phyloP scores from a whole-genome alignment of 2,113 vertebrate genomes.

The Lepisosteus oculatus region DNA sequence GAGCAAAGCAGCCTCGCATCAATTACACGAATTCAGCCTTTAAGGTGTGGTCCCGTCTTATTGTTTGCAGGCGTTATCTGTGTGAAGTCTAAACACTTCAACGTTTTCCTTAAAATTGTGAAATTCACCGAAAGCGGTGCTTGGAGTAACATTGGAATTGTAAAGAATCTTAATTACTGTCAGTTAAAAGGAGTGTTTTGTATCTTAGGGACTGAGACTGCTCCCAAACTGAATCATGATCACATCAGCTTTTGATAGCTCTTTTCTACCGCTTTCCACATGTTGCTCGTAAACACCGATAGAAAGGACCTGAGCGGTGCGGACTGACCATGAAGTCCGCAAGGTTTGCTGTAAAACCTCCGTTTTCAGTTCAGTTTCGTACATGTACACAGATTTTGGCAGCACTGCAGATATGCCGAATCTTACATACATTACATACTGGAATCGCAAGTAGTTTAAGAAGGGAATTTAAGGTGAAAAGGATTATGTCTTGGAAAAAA shows the following conservation, averaged over 20 bases:
- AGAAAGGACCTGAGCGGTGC: background rate
- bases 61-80: no score
- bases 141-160: no score
- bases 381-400: accelerated
- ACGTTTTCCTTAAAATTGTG: no score
- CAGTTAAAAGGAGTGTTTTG: no score
- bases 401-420: background rate
- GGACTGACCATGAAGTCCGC: background rate
- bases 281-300: background rate
- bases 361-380: no score
- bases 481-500: background rate
- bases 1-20: no score
- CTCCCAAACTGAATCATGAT: background rate
- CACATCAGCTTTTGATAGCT: background rate
- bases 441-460: conserved; percentile 6
- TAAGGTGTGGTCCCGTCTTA: no score
- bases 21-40: no score
- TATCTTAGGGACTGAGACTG: background rate
- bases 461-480: background rate
- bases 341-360: background rate
- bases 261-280: background rate
- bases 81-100: no score
- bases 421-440: background rate
- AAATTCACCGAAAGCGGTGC: no score
- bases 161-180: no score